Base-by-base conservation (phyloP, 2,888 invertebrate genomes). In the Trachelus tabidus region DNA sequence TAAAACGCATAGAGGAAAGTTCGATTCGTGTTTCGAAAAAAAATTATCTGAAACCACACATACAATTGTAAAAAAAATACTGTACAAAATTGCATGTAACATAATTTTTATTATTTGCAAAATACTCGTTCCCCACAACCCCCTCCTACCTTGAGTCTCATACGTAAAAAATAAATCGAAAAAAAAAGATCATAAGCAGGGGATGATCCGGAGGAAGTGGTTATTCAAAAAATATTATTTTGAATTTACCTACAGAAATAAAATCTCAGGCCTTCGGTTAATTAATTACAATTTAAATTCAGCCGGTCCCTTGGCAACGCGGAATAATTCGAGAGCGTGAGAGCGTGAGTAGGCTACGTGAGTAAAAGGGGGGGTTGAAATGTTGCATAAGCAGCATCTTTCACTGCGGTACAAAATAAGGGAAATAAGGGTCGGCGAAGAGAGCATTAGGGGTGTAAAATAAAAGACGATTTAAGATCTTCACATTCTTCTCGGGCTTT, bases 241-340 rank as follows among this genome's bases (percentile, higher is more conserved):
- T 1, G 6, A 40, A 40, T 15, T 73, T 73, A 75, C 75, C 73
- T 12, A 76, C 76, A 76, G 37, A 40, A 82, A 77, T 76, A 78
- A 78, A 77, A 81, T 83, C 81, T 82, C 82, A 80, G 83, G 83
- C 78, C 81, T 79, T 79, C 82, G 83, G 81, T 86, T 84, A 83
- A 86, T 85, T 84, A 86, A 84, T 86, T 85, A 83, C 84, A 84
- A 85, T 86, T 84, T 83, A 83, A 86, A 83, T 82, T 80, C 80
- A 82, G 81, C 80, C 81, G 75, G 77, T 78, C 79, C 79, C 81
- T 77, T 74, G 80, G 79, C 81, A 40, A 75, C 81, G 73, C 71
- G 81, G 78, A 80, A 81, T 74, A 73, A 40, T 79, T 68, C 75
- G 33, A 71, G 73, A 37, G 73, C 75, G 31, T 33, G 40, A 40